Base-by-base conservation (phyloP, 1,140 invertebrate species). In the Telenomus remus region DNA sequence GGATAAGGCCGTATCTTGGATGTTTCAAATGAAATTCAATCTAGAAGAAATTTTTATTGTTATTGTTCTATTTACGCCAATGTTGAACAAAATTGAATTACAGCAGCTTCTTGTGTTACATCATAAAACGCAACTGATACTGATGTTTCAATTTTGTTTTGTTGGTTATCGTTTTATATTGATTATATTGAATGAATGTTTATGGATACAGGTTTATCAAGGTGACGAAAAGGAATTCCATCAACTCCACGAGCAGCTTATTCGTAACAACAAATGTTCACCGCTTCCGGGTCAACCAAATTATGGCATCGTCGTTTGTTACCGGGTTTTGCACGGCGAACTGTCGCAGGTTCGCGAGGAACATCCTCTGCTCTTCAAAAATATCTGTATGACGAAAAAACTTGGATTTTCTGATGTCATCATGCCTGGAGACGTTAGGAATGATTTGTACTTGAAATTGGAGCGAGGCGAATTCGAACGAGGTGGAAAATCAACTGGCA, bases 331-430 rank as follows among this genome's bases (percentile, higher is more conserved):
- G 10, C 92, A 94, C 79, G 94, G 95, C 2, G 94, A 95, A 53
- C 76, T 96, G 43, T 87, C 89, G 0, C 91, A 93, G 79, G 92
- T 95, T 4, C 90, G 91, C 10, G 91, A 93, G 73, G 94, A 96
- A 60, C 92, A 95, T 80, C 93, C 94, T 5, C 79, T 95, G 16
- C 84, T 95, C 9, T 94, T 96, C 78, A 95, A 95, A 78, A 95
- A 95, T 68, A 92, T 95, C 11, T 93, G 93, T 9, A 87, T 97
- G 12, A 96, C 96, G 4, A 93, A 92, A 49, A 97, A 98, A 86
- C 90, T 97, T 43, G 96, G 96, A 0, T 98, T 98, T 84, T 94
- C 96, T 37, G 96, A 98, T 88, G 93, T 98, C 33, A 97, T 98
- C 61, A 97, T 97, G 94, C 97, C 97, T 0, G 97, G 97, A 13